Base-by-base conservation (phyloP, 2,113 vertebrate genomes). In the Acrocephalus kingi region DNA sequence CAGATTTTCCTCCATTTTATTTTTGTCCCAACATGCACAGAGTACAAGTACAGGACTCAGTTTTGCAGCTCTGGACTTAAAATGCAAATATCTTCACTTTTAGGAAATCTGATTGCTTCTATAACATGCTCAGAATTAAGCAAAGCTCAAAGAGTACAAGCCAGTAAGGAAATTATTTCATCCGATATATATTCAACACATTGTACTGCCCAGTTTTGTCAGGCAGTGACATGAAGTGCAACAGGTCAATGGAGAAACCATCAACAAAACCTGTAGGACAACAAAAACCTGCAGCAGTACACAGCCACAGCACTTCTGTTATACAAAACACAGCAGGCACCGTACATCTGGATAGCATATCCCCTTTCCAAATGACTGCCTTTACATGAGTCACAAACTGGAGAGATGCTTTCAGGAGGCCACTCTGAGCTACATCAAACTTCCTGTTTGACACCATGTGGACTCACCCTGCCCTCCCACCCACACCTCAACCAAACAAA, bases 1-100 rank as follows among this genome's bases (percentile, higher is more conserved):
- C 83, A 90, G 88, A 54, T 82, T 28, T 83, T 91, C 75, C 74
- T 72, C 85, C 84, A 85, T 90, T 76, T 85, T 89, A 93, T 86
- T 96, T 97, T 85, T 95, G 91, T 85, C 61, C 63, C 68, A 69
- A 80, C 73, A 62, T 52, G 55, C 31, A 94, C 51, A 11, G 13
- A 86, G 30, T 66, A 83, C 68, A 75, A 90, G 61, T 17, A 87
- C 58, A 85, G 72, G 51, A 69, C 81, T 87, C 83, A 39, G 68
- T 87, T 91, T 86, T 84, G 78, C 30, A 91, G 59, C 80, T 77
- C 46, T 17, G 64, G 35, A 45, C 62, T 89, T 90, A 73, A 92
- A 94, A 90, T 58, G n/a, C 86, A 94, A 94, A 11, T 64, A 80
- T 39, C 28, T 54, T 78, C 66, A 87, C 74, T 91, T 90, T 46